Evolutionary conservation across 2,888 invertebrate species (phyloP), one percentile per base, ranked within the genome.

Genomic region (Leucozona laternaria): DNA sequence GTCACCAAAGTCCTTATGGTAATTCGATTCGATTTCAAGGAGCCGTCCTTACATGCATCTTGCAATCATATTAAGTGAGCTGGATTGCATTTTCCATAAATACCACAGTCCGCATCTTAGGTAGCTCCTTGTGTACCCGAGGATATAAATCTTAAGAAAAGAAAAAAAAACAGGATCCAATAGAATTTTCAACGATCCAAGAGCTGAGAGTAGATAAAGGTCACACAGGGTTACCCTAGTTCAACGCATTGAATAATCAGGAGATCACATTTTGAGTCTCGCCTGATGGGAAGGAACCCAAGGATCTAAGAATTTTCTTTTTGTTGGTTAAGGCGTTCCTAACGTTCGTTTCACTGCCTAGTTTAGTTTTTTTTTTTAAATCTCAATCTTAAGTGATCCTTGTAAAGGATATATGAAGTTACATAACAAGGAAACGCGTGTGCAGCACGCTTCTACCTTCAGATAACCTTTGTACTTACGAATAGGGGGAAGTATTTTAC

Each of bases 1-100:
- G 83, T 87, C 83, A 83, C 75, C 75, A 71, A 62, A 68, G 71
- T 87, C 79, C 87, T 83, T 87, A 87, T 87, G 87, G 87, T 79
- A 87, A 87, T 87, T 83, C 79, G 83, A 87, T 87, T 64, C 64
- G 76, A 83, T 66, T 66, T 66, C 60, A 72, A 75, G 58, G 64
- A 76, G 75, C 76, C 72, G 6, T 72, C 57, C 45, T 79, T 79
- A 71, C 68, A 66, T 72, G 80, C 85, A 77, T 80, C 81, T 55
- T 82, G 82, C 31, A 81, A 78, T 81, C 73, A 62, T 70, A 80
- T 80, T 80, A 85, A 85, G 66, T 77, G 48, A 43, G 25, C 70
- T 73, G 62, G 31, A 60, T 58, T 70, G 79, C 70, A 53, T 64
- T 57, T 48, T 77, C 7, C 37, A 48, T 50, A 71, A 55, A 68